Conservation (phyloP, 2,797 vertebrate genomes). For the Mus minutoides region DNA sequence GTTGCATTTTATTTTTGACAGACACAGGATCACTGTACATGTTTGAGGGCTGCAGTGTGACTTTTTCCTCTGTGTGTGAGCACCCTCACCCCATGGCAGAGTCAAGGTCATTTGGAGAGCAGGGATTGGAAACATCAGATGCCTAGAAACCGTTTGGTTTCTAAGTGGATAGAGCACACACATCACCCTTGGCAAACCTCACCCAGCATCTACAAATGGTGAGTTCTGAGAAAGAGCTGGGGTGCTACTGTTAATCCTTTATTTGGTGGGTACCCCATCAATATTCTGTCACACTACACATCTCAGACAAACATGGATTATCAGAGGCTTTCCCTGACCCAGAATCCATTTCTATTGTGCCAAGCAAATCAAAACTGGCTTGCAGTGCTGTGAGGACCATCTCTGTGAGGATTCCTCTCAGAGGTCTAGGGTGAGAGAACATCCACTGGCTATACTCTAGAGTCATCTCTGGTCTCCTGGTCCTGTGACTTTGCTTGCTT, state of each 20-base stretch:
- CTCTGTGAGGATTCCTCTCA: not conserved
- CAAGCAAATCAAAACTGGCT: too few species aligned
- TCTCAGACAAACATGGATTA: not conserved
- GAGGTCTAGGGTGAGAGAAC: not conserved
- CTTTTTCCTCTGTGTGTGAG: too few species aligned
- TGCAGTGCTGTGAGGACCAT: too few species aligned
- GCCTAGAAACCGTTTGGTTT: not conserved
- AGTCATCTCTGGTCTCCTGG: not conserved
- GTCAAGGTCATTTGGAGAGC: not conserved
- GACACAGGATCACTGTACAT: not conserved
- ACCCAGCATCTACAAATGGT: accelerated
- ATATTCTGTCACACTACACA: not conserved
- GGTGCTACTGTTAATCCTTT: accelerated
- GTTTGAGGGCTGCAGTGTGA: not conserved
- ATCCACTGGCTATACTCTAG: not conserved
- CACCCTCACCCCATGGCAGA: not conserved
- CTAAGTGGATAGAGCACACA: not conserved
- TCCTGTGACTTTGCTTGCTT: not conserved
- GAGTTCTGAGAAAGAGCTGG: not conserved
- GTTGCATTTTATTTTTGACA: not conserved
- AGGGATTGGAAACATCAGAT: not conserved
- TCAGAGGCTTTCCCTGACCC: not conserved
- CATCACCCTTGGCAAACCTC: accelerated
- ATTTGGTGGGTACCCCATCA: not conserved
- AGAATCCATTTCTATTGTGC: too few species aligned